Evolutionary conservation across 2,888 invertebrate species (phyloP).

Genomic region (Caenorhabditis sp.): DNA sequence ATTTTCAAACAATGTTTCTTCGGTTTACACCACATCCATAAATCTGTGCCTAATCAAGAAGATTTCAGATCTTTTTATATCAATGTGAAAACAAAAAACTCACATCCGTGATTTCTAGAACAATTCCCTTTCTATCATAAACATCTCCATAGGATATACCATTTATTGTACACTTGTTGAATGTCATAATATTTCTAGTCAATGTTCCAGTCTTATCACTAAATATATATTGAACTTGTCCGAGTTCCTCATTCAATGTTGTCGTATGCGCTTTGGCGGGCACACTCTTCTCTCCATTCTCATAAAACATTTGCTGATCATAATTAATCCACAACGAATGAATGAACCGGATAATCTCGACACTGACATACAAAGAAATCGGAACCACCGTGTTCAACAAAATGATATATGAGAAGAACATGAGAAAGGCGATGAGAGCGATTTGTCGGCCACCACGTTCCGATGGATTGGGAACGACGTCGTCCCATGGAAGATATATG

Average conservation of each 20-base stretch:
- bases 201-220: slow-evolving; percentile 99
- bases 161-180: slow-evolving; percentile 96
- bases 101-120: slow-evolving; percentile 61
- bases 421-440: slow-evolving; percentile 88
- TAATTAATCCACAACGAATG: slow-evolving; percentile 98
- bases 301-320: slow-evolving; percentile 97
- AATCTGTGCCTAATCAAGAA: no score
- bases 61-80: no score
- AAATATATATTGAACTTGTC: slow-evolving; percentile 91
- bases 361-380: slow-evolving; percentile 93
- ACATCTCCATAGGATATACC: slow-evolving; percentile 89
- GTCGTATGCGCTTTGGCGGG: slow-evolving; percentile 86
- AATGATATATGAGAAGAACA: slow-evolving; percentile 99
- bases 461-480: slow-evolving; percentile 42
- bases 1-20: no score
- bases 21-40: no score
- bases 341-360: slow-evolving; percentile 91
- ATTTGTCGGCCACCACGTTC: slow-evolving; percentile 55
- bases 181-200: slow-evolving; percentile 99
- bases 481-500: slow-evolving; percentile 68
- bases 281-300: slow-evolving; percentile 60
- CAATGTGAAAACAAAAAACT: slow-evolving; percentile 12
- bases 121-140: slow-evolving; percentile 68
- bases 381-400: slow-evolving; percentile 99
- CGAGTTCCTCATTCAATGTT: slow-evolving; percentile 87